phyloP scores from a whole-genome alignment of 35 echinoderm and acorn worm species.

The Acanthaster planci region DNA sequence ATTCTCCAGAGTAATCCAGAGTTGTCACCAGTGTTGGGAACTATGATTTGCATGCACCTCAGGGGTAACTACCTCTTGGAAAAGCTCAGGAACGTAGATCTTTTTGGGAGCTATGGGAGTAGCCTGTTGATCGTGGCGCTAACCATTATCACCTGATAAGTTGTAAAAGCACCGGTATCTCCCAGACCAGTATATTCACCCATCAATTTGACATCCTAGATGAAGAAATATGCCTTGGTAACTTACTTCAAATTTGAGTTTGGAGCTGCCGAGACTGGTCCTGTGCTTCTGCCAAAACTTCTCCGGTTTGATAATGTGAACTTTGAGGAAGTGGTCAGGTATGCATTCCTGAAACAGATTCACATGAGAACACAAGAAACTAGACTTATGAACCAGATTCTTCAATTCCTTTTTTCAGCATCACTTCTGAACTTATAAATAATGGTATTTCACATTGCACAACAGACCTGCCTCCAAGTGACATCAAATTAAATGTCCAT shows the following conservation, averaged over 20 bases:
- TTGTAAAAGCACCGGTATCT: not conserved
- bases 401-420: too few relatives aligned
- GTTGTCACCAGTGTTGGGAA: not conserved
- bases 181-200: not conserved
- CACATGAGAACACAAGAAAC: too few relatives aligned
- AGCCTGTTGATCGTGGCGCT: slow-evolving; percentile 3
- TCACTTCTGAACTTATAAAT: too few relatives aligned
- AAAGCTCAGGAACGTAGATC: not conserved
- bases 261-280: slow-evolving; percentile 91
- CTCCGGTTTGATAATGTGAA: slow-evolving; percentile 94
- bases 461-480: too few relatives aligned
- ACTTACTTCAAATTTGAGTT: slow-evolving; percentile 98
- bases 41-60: not conserved
- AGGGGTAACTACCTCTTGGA: not conserved
- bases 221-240: not conserved
- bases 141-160: not conserved
- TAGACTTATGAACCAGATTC: too few relatives aligned
- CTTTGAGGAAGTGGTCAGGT: slow-evolving; percentile 81
- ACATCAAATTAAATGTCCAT: too few relatives aligned
- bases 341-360: slow-evolving; percentile 71
- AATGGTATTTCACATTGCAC: too few relatives aligned
- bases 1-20: not conserved
- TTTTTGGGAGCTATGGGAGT: not conserved
- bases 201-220: not conserved
- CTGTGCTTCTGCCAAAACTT: slow-evolving; percentile 99